phyloP scores from a whole-genome alignment of 2,113 vertebrate species.

The Oostethus manadensis region DNA sequence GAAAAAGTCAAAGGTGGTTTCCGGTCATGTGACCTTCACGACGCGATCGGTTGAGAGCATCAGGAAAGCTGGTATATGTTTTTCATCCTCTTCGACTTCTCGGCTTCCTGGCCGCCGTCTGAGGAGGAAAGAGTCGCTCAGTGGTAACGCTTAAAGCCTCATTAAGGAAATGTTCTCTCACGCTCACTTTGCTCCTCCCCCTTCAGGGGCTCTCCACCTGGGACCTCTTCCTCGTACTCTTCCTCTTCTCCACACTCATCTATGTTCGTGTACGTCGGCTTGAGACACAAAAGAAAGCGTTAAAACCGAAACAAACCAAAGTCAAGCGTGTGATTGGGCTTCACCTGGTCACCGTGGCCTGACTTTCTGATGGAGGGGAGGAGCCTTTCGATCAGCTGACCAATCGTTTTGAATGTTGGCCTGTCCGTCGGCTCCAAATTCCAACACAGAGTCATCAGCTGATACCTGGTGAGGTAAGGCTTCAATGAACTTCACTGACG shows the following conservation, averaged over 20 bases:
- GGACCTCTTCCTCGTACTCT: constrained; percentile 20
- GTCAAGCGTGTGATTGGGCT: constrained; percentile 2
- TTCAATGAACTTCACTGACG: not conserved
- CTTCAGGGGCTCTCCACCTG: constrained; percentile 6
- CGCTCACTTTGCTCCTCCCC: constrained; percentile 21
- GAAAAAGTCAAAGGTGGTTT: not conserved
- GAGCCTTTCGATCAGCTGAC: constrained; percentile 76
- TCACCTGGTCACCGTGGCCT: constrained; percentile 69
- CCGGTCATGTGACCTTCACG: not conserved
- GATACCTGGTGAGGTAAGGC: constrained; percentile 80
- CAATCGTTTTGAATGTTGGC: constrained; percentile 83
- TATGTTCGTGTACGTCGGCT: constrained; percentile 43
- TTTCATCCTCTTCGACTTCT: constrained; percentile 15
- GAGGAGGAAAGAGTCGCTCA: not conserved
- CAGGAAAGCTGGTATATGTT: constrained; percentile 59
- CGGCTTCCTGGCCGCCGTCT: constrained; percentile 13
- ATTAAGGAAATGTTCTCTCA: not conserved
- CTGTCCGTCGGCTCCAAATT: constrained; percentile 81
- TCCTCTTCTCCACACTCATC: constrained; percentile 34
- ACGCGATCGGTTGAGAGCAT: constrained; percentile 5
- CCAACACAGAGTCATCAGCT: constrained; percentile 90
- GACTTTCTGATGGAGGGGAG: constrained; percentile 33
- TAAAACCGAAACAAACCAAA: not conserved
- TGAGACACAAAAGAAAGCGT: not conserved
- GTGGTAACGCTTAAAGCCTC: not conserved